phyloP scores from a whole-genome alignment of 2,888 invertebrate genomes.

The Sepioteuthis lessoniana region DNA sequence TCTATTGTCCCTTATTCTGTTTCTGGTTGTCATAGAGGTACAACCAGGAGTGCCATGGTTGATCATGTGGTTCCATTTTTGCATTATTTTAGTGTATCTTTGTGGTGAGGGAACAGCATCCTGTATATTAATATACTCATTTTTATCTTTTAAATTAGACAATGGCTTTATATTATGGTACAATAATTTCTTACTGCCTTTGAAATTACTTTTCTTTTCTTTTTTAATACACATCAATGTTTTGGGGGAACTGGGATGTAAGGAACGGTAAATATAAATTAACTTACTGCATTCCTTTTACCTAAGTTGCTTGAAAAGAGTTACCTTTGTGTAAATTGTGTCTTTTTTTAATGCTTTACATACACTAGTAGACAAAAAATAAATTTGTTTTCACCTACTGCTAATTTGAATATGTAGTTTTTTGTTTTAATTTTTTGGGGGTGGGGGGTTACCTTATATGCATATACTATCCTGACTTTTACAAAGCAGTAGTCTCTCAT shows the following conservation, averaged over 20 bases:
- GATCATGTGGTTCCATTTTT: background rate
- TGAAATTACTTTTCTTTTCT: background rate
- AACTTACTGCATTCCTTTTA: too few species aligned
- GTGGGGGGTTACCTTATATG: too few species aligned
- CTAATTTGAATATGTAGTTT: background rate
- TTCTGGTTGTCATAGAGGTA: background rate
- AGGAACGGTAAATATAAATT: background rate
- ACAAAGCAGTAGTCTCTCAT: background rate
- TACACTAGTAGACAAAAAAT: background rate
- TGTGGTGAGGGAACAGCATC: background rate
- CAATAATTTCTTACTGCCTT: background rate
- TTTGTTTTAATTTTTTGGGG: too few species aligned
- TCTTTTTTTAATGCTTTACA: too few species aligned
- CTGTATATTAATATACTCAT: background rate
- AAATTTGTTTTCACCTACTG: background rate
- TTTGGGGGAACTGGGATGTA: background rate
- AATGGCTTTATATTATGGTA: background rate
- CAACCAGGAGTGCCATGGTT: background rate
- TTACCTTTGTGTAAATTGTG: too few species aligned
- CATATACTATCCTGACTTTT: background rate
- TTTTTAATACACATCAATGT: background rate
- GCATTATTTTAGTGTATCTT: background rate
- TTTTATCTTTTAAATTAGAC: background rate
- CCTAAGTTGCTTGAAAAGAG: background rate
- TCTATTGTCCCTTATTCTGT: background rate